Evolutionary conservation across 1,140 invertebrate species (phyloP), one percentile per base, ranked within the genome.

Genomic region (Maniola jurtina): DNA sequence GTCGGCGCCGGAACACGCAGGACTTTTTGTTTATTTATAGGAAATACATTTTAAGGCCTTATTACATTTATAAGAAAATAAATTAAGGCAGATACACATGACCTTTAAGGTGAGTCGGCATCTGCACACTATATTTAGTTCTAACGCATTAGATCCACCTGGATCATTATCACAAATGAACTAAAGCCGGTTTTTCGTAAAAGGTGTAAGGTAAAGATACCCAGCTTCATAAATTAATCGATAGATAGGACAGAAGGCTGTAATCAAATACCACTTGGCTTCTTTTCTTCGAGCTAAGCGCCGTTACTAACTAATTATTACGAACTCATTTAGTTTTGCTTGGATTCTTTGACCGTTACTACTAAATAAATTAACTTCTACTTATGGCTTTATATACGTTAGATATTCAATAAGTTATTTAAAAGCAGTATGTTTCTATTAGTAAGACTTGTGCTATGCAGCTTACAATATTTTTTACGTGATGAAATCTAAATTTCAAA

Each of bases 101-200:
- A 68, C 66, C 61, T 63, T 68, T 60, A n/a, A 54, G 60, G 47
- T 56, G 52, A 42, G 57, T 11, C 13, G 45, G 42, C 66, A 68
- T 68, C 61, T 68, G 66, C 66, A 14, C 61, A 58, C 55, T 68
- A 63, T 68, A 62, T 68, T 63, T 68, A 68, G 61, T 58, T 65
- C 66, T 68, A 68, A 68, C 56, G 66, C 66, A 61, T 68, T 68
- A 68, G 66, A 66, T 25, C n/a, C 61, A 63, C 33, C 61, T 63
- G 61, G 38, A 36, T 63, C 50, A 14, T 61, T 61, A 52, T 45
- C 16, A 55, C 61, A 55, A 56, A 63, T 63, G 61, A 42, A 55
- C 25, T 55, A 13, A 5, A 55, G 25, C 15, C 5, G 61, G 33
- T 55, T 55, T 52, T 38, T 34, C 61, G 25, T 56, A 45, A 34